Base-by-base conservation (phyloP, 2,113 vertebrate species). In the Laticauda colubrina region DNA sequence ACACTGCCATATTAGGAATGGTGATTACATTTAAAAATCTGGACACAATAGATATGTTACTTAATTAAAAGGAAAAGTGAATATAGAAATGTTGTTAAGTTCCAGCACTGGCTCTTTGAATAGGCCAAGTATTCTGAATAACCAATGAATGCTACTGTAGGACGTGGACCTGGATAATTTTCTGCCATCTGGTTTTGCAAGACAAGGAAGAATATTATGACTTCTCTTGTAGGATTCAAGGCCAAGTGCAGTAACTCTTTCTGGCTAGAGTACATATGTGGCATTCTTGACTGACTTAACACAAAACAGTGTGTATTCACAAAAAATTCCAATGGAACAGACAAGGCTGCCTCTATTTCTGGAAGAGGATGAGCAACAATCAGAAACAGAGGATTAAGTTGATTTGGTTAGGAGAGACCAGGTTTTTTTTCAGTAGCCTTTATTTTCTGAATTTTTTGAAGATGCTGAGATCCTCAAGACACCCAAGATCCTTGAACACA, bases 141-240 rank as follows among this genome's bases (percentile, higher is more conserved):
- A 86, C 81, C 56, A 87, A 15, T 29, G n/a, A 87, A 15, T 29
- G 23, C n/a, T 54, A 43, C 24, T 21, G 12, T 53, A 34, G 75
- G 89, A n/a, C 56, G 12, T 87, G 56, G 87, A 90, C 56, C 56
- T 53, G 23, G 15, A 45, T 53, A 51, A 55, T 87, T 51, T 29
- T 90, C 56, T 87, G 45, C 81, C 81, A 90, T 45, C 89, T 90
- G 88, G 88, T 45, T 93, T 93, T 59, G 69, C 55, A 26, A 93
- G 53, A 87, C 54, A 93, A 90, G 88, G 43, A 86, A 45, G 88
- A 89, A 90, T 43, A 48, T 89, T 53, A 85, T 89, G 69, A 57
- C 1, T 51, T 15, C 39, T 85, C n/a, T 69, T 57, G 39, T n/a
- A 21, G 26, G 26, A 26, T 85, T 85, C 64, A 53, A 0, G 85